Evolutionary conservation across 2,888 invertebrate genomes (phyloP).

Genomic region (Nymphalis c-album): DNA sequence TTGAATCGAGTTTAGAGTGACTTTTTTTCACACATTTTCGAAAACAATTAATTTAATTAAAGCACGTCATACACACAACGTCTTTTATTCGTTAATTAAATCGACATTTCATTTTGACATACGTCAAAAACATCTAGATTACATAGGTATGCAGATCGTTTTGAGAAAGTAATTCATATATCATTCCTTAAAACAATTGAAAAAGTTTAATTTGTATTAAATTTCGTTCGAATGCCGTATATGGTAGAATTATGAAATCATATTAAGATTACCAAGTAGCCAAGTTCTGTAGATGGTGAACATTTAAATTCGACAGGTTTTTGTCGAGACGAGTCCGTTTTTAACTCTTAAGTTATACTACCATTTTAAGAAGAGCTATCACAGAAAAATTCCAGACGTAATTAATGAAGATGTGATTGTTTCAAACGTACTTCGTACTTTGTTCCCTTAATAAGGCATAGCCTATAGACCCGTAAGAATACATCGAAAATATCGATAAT

Average conservation of each 20-base stretch:
- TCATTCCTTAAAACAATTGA: constrained; percentile 25
- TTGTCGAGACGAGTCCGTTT: constrained; percentile 36
- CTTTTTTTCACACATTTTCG: constrained; percentile 18
- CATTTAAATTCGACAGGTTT: constrained; percentile 46
- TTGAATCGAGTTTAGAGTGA: constrained; percentile 16
- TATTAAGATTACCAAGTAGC: constrained; percentile 42
- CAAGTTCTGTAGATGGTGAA: constrained; percentile 38
- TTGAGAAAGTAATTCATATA: constrained; percentile 3
- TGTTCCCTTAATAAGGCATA: constrained; percentile 62
- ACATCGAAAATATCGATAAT: constrained; percentile 62
- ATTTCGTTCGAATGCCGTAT: constrained; percentile 34
- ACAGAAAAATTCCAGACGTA: constrained; percentile 67
- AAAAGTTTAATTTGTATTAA: constrained; percentile 29
- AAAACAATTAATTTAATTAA: constrained; percentile 18
- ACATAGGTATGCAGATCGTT: not conserved
- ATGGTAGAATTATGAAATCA: constrained; percentile 44
- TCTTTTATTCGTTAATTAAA: not conserved
- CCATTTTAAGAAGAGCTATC: constrained; percentile 42
- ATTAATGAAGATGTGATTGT: constrained; percentile 80
- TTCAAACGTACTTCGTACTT: constrained; percentile 60
- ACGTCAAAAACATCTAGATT: constrained; percentile 4
- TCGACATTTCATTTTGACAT: not conserved
- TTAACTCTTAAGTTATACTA: constrained; percentile 40
- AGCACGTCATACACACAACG: constrained; percentile 12
- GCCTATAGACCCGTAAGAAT: constrained; percentile 61